Evolutionary conservation across 1,140 invertebrate species (phyloP).

Genomic region (Cylas formicarius): DNA sequence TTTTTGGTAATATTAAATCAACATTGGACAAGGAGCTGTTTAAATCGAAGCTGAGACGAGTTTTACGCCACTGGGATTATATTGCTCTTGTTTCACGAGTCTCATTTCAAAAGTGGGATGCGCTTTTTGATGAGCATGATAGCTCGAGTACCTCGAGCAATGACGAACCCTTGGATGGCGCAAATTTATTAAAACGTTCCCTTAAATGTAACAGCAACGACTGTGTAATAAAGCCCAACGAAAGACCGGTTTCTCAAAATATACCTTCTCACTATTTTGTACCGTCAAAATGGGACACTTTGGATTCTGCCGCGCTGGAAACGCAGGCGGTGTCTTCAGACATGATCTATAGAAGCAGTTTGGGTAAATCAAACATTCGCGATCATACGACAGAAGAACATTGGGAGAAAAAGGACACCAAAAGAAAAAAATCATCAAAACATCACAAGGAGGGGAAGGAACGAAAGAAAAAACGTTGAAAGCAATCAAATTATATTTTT

Average conservation of each 20-base stretch:
- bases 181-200: conserved; percentile 35
- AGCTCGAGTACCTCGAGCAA: conserved; percentile 27
- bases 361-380: no score
- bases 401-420: no score
- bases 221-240: conserved; percentile 8
- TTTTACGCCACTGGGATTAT: conserved; percentile 93
- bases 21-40: conserved; percentile 92
- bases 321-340: conserved; percentile 82
- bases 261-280: conserved; percentile 54
- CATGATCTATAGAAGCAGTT: no score
- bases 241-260: conserved; percentile 1
- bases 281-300: conserved; percentile 89
- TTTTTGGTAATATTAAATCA: no score
- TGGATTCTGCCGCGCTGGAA: conserved; percentile 75
- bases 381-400: no score
- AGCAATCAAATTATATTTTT: no score
- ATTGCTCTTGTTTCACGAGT: conserved; percentile 93
- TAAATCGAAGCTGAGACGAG: conserved; percentile 82
- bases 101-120: conserved; percentile 79
- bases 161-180: conserved; percentile 37
- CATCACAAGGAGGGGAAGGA: no score
- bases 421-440: no score
- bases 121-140: no score
- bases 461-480: no score
- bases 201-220: conserved; percentile 17